Conservation (phyloP, 2,797 vertebrate genomes). For the Aulostomus chinensis region DNA sequence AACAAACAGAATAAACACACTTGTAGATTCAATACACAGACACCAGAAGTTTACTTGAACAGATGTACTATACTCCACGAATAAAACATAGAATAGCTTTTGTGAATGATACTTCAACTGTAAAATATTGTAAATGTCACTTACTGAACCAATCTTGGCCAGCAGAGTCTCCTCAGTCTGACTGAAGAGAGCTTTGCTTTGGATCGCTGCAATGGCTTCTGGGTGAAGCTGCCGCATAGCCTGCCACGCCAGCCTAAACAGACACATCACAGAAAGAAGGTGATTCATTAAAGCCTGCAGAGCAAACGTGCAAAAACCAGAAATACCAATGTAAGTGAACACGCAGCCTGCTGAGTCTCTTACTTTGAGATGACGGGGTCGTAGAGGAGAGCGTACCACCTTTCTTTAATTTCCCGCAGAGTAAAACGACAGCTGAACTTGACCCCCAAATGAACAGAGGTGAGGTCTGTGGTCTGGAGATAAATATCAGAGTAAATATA, state of each 20-base stretch:
- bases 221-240: slow-evolving; percentile 97
- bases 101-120: no score
- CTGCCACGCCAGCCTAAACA: slow-evolving; percentile 87
- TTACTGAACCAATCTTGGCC: slow-evolving; percentile 90
- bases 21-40: slow-evolving; percentile 3
- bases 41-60: no score
- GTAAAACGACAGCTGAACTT: slow-evolving; percentile 98
- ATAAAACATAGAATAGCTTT: no score
- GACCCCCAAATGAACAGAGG: slow-evolving; percentile 92
- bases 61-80: no score
- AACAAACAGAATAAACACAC: slow-evolving; percentile 14
- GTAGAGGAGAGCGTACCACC: slow-evolving; percentile 95
- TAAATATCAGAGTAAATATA: slow-evolving; percentile 9
- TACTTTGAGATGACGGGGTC: slow-evolving; percentile 97
- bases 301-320: background rate
- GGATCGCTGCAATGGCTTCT: slow-evolving; percentile 93
- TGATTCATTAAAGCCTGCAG: background rate
- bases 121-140: slow-evolving; percentile 18
- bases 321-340: background rate
- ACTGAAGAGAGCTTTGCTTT: slow-evolving; percentile 95
- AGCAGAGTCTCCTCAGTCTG: slow-evolving; percentile 91
- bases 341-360: slow-evolving; percentile 45
- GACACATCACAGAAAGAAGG: slow-evolving; percentile 1
- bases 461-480: slow-evolving; percentile 91
- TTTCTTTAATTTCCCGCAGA: slow-evolving; percentile 92